Conservation (phyloP, 2,113 vertebrate genomes). For the Lamprotornis superbus region DNA sequence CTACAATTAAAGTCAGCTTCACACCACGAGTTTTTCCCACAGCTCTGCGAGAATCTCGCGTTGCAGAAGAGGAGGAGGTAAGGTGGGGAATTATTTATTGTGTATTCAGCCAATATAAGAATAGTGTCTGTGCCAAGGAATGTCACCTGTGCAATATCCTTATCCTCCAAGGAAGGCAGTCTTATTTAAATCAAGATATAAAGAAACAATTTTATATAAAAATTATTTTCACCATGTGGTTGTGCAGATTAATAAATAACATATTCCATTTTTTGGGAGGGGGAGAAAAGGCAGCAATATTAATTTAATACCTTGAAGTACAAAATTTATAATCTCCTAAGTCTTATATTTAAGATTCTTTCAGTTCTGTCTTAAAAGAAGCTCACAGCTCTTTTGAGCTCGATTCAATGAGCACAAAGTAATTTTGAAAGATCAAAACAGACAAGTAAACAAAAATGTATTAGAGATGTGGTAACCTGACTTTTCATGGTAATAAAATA, state of each 20-base stretch:
- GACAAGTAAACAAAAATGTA: background rate
- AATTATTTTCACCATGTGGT: background rate
- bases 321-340: background rate
- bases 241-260: background rate
- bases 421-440: background rate
- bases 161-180: background rate
- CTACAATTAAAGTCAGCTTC: slow-evolving; percentile 84
- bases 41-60: slow-evolving; percentile 85
- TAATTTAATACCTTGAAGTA: background rate
- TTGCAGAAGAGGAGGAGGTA: slow-evolving; percentile 91
- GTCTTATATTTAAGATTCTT: background rate
- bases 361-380: background rate
- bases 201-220: background rate
- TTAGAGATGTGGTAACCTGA: background rate
- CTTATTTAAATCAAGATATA: background rate
- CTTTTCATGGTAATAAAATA: background rate
- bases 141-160: background rate
- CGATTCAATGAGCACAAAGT: background rate
- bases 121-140: background rate
- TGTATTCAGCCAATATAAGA: background rate
- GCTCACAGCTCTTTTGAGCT: background rate
- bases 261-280: background rate
- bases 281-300: background rate
- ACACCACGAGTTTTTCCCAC: slow-evolving; percentile 91
- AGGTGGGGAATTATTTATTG: background rate